Percentiles rank a stretch among this genome's conserved stretches.
Conservation (phyloP, 1,140 invertebrate genomes). For the Aphidius ervi region DNA sequence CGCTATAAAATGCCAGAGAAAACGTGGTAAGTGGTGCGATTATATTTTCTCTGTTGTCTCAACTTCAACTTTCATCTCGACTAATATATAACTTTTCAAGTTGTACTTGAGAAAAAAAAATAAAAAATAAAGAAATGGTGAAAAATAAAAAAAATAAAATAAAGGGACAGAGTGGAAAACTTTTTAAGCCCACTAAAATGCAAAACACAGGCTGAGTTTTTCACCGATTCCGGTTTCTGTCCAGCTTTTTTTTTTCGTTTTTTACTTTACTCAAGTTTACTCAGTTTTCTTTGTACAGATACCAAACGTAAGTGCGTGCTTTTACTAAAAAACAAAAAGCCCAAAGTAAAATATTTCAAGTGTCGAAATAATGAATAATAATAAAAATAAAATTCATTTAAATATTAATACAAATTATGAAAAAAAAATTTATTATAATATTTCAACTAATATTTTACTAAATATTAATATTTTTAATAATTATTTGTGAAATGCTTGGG, state of each 20-base stretch:
- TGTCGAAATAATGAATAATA: no score
- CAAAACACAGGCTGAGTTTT: conserved; percentile 1
- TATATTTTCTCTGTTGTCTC: conserved; percentile 32
- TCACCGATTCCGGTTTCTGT: background rate
- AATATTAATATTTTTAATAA: no score
- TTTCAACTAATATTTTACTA: no score
- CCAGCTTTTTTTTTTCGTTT: background rate
- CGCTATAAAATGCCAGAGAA: conserved; percentile 23
- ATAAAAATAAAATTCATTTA: no score
- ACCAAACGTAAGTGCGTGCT: no score
- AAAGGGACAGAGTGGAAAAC: conserved; percentile 15
- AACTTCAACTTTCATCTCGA: no score
- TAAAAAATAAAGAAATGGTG: background rate
- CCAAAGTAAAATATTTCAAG: no score
- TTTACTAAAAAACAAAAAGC: no score
- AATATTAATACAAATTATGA: no score
- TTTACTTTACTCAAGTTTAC: background rate
- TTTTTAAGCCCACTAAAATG: conserved; percentile 15
- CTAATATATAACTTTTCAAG: background rate
- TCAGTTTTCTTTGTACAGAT: background rate
- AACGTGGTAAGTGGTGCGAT: conserved; percentile 36
- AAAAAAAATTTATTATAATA: no score
- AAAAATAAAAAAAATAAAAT: background rate
- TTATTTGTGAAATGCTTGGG: no score
- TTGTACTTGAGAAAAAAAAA: conserved; percentile 20